phyloP scores from a whole-genome alignment of 2,113 vertebrate species.

The Tetrax tetrax region DNA sequence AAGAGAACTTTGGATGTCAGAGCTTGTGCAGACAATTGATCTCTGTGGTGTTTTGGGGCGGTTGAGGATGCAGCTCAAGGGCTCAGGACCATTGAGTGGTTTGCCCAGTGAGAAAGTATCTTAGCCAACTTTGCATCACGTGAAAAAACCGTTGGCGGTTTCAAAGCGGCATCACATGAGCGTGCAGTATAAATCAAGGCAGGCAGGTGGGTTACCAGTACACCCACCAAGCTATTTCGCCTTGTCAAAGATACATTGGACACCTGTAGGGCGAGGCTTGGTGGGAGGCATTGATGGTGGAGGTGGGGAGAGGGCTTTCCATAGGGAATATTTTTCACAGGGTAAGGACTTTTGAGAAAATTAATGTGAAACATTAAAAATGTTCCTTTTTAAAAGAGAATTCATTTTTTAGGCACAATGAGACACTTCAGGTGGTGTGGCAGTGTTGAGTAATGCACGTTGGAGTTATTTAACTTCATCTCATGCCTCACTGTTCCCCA shows the following conservation, averaged over 20 bases:
- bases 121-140: neutral
- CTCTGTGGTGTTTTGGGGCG: neutral
- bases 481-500: conserved; percentile 46
- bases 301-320: conserved; percentile 18
- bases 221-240: conserved; percentile 6
- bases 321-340: conserved; percentile 15
- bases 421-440: conserved; percentile 63
- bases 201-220: neutral
- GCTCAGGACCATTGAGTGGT: neutral
- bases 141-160: neutral
- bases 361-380: conserved; percentile 71
- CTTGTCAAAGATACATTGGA: neutral
- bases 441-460: conserved; percentile 62
- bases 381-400: conserved; percentile 62
- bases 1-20: neutral
- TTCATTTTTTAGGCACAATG: conserved; percentile 65
- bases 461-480: conserved; percentile 69
- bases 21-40: neutral
- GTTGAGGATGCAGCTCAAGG: neutral
- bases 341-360: conserved; percentile 61
- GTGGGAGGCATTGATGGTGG: conserved; percentile 14
- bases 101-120: neutral
- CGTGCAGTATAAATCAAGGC: neutral
- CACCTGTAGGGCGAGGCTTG: neutral
- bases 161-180: neutral